These are phyloP conservation scores for Pogonocherus hispidulus DNA, from an alignment of 2,888 invertebrate genomes.

Conservation along the genomic window DNA sequence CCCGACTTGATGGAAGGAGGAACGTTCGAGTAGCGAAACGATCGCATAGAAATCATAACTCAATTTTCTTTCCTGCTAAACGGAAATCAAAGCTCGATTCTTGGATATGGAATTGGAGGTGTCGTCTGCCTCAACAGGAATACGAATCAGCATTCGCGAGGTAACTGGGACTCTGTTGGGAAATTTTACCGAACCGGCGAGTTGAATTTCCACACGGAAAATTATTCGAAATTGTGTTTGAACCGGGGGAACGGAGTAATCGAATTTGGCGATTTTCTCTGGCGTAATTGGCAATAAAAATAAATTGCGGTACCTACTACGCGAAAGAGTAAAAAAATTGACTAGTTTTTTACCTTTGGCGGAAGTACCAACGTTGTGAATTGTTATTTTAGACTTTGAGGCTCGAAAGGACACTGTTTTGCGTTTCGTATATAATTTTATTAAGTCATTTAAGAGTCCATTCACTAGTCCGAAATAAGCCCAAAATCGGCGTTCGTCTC, in stretches of 20 bases:
- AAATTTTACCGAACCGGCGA: background rate
- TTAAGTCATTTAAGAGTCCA: no score
- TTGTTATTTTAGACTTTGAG: no score
- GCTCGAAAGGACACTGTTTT: no score
- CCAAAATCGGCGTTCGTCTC: no score
- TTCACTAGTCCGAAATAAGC: no score
- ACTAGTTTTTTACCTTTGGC: no score
- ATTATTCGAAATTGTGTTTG: slow-evolving; percentile 2
- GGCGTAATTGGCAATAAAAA: slow-evolving; percentile 1
- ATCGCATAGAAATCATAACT: slow-evolving; percentile 24
- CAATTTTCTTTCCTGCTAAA: slow-evolving; percentile 26
- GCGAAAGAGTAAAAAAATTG: background rate
- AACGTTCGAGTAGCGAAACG: background rate
- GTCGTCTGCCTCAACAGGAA: background rate
- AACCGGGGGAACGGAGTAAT: background rate
- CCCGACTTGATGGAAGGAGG: background rate
- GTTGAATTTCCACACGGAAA: slow-evolving; percentile 3
- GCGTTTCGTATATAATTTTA: no score
- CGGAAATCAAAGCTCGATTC: slow-evolving; percentile 30
- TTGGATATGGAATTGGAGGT: slow-evolving; percentile 16
- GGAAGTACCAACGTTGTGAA: no score
- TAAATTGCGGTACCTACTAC: background rate
- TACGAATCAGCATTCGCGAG: background rate
- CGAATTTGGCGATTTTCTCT: slow-evolving; percentile 4
- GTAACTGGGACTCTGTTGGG: background rate